phyloP scores from a whole-genome alignment of 1,140 invertebrate genomes.

The Amyelois transitella region DNA sequence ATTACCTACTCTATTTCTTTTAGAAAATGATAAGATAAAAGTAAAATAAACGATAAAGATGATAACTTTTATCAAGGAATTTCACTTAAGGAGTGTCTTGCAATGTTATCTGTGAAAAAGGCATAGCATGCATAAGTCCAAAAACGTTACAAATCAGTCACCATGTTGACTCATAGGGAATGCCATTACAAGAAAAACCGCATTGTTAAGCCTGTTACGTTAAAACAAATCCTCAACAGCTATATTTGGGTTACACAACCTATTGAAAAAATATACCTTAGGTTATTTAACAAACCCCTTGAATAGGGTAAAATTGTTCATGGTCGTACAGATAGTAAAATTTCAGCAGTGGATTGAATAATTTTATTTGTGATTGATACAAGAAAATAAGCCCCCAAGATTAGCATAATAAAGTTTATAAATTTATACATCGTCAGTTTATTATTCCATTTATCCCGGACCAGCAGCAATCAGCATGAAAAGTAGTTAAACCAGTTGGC shows the following conservation, averaged over 20 bases:
- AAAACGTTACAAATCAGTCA: background rate
- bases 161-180: background rate
- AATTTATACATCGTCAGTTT: too few species aligned
- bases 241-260: too few species aligned
- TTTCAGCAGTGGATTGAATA: too few species aligned
- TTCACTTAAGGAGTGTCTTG: slow-evolving; percentile 42
- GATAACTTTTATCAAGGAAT: slow-evolving; percentile 26
- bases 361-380: too few species aligned
- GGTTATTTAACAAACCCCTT: too few species aligned
- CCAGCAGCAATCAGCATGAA: too few species aligned
- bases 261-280: too few species aligned
- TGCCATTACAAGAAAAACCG: background rate
- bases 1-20: background rate
- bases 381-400: too few species aligned
- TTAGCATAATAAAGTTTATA: too few species aligned
- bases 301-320: too few species aligned
- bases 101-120: slow-evolving; percentile 2
- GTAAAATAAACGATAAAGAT: slow-evolving; percentile 4
- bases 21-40: background rate
- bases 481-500: background rate
- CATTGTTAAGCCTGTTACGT: background rate
- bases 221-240: background rate
- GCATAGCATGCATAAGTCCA: background rate
- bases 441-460: too few species aligned
- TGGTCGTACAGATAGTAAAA: too few species aligned